Base-by-base conservation (phyloP, 2,888 invertebrate genomes). In the Smittia aterrima region DNA sequence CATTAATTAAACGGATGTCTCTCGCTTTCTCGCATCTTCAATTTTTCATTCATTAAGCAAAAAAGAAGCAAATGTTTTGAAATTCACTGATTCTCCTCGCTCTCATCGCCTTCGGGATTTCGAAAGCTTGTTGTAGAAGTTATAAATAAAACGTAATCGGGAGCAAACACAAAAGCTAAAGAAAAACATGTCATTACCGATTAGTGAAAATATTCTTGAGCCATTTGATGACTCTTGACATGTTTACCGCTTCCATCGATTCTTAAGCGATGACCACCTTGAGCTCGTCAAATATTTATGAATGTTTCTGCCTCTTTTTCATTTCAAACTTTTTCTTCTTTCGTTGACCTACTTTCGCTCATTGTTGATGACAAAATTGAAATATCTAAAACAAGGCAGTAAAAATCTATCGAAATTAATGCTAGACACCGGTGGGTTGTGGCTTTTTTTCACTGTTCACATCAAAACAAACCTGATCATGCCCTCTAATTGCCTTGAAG, bases 371-470 rank as follows among this genome's bases (percentile, higher is more conserved):
- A 66, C 27, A 66, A 66, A 27, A 38, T 2, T 13, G 20, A 32
- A 66, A 64, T 47, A n/a, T n/a, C 47, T 47, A 64, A 27, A 22
- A 41, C 41, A 41, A 47, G 67, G 41, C 24, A 67, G 32, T 20
- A 58, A 58, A 68, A 47, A 68, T 68, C 68, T 41, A 68, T 68
- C 68, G 41, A 32, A 58, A 58, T 20, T 18, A 20, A 41, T 68
- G 47, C 40, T 13, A 68, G 68, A 68, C 68, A 68, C 41, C 68
- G 68, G 68, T 47, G 58, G 18, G 20, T 58, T 58, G 18, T 58
- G 20, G 22, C 18, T 3, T 58, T 58, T 58, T 58, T n/a, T n/a
- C n/a, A n/a, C n/a, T n/a, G n/a, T n/a, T 58, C 22, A 13, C 22
- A 58, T 58, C 11, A 32, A 9, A 32, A 3, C 3, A 32, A 9